Evolutionary conservation across 2,888 invertebrate genomes (phyloP), one percentile per base, ranked within the genome.

Genomic region (Dolichopus griseipennis): DNA sequence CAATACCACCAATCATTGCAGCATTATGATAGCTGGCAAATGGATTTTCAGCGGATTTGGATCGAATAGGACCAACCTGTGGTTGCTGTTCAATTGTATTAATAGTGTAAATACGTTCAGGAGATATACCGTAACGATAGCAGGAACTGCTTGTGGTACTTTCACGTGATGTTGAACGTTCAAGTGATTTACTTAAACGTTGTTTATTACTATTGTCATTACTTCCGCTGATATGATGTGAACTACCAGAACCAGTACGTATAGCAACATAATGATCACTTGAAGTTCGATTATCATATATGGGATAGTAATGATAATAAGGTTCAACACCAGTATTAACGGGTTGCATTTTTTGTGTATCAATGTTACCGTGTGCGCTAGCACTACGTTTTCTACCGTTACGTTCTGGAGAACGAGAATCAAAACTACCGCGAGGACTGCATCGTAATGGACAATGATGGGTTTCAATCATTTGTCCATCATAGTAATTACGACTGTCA

Each of bases 31-130:
- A 78, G 66, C 76, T 77, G n/a, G 76, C 75, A 70, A 80, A 79
- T 0, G 79, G 77, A 68, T 81, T 81, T 75, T 81, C 81, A 3
- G 80, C 80, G 12, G 81, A 81, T 66, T 81, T 79, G 1, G 81
- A 81, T 15, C 81, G 77, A 61, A 81, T 69, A 1, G 81, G 81
- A 7, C 74, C 75, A 7, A 66, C 34, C 15, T 52, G 52, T 52
- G 9, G 52, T 18, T 52, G 52, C 8, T 37, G 20, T 20, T 64
- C 64, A 22, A 72, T 69, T 0, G 73, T 78, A 27, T 79, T 78
- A 64, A 80, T 78, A 15, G 77, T 77, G 68, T 80, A 81, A 67
- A 77, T 78, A 15, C 79, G 76, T 41, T 81, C 80, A 0, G 81
- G 81, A 0, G 81, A 80, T 22, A 79, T 73, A 61, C 80, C 79